Conservation (phyloP, 2,797 vertebrate genomes). For the Lacerta agilis region DNA sequence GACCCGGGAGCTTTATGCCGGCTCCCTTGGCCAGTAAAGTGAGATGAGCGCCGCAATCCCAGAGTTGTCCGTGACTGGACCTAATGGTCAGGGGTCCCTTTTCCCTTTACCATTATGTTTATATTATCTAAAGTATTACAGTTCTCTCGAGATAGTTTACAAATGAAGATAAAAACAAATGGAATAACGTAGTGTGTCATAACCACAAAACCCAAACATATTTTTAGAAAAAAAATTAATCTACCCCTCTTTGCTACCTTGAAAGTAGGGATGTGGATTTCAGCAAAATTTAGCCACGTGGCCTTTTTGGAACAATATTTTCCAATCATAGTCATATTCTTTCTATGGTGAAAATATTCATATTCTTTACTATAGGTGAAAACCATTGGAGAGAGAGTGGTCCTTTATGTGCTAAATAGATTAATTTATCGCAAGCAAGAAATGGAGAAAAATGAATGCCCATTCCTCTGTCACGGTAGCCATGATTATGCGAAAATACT, state of each 20-base stretch:
- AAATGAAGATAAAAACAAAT: background rate
- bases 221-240: background rate
- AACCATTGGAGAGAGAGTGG: conserved; percentile 87
- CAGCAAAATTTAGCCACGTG: background rate
- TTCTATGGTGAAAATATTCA: too few relatives aligned
- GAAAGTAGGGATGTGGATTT: background rate
- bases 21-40: too few relatives aligned
- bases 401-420: conserved; percentile 90
- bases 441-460: conserved; percentile 80
- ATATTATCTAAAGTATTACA: background rate
- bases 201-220: background rate
- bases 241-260: too few relatives aligned
- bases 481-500: conserved; percentile 87
- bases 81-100: too few relatives aligned
- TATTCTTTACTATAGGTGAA: conserved; percentile 81
- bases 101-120: too few relatives aligned
- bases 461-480: conserved; percentile 88
- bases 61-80: too few relatives aligned
- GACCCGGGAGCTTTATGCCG: too few relatives aligned
- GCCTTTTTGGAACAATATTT: background rate
- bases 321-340: conserved; percentile 3
- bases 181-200: background rate
- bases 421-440: conserved; percentile 90
- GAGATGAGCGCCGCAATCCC: too few relatives aligned
- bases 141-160: background rate